Conservation (phyloP, 2,888 invertebrate genomes). For the Caenorhabditis virilis region DNA sequence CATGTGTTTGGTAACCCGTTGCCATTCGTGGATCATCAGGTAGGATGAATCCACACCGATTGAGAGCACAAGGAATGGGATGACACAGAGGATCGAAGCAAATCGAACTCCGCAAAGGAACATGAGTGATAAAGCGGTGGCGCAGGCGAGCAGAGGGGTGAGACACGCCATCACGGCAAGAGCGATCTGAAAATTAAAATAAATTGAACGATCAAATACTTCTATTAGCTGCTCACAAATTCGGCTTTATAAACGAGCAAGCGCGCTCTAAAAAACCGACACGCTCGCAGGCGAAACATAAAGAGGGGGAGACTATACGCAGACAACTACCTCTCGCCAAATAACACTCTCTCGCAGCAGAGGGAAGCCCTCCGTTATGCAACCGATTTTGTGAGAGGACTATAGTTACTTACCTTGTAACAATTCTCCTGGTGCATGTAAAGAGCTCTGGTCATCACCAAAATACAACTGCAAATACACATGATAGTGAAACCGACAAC, state of each 20-base stretch:
- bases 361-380: no score
- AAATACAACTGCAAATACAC: conserved; percentile 57
- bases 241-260: no score
- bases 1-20: conserved; percentile 63
- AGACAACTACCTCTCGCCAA: no score
- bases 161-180: conserved; percentile 63
- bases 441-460: conserved; percentile 57
- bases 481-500: conserved; percentile 63
- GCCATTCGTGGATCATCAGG: conserved; percentile 68
- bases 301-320: no score
- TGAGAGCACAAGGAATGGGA: conserved; percentile 62
- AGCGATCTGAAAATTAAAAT: conserved; percentile 43
- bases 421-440: conserved; percentile 65
- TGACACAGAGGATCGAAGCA: conserved; percentile 64
- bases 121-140: conserved; percentile 62
- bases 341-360: no score
- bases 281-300: no score
- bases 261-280: no score
- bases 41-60: conserved; percentile 65
- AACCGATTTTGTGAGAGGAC: no score
- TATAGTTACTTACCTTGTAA: conserved; percentile 51
- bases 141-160: conserved; percentile 61
- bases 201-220: not conserved
- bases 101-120: conserved; percentile 61
- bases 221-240: no score